Conservation (phyloP, 2,888 invertebrate genomes). For the Harpalus rubripes region DNA sequence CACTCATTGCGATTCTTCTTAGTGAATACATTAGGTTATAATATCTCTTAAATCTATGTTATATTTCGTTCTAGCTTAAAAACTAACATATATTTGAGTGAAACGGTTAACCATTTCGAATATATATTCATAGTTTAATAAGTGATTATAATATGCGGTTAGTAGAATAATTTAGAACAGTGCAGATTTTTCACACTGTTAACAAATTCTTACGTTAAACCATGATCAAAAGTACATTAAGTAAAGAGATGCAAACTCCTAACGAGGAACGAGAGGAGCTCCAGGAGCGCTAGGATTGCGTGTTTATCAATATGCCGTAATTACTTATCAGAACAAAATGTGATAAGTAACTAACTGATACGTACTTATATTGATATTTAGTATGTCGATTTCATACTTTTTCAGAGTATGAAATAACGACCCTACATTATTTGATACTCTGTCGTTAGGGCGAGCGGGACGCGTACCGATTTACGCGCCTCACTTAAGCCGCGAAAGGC, state of each 20-base stretch:
- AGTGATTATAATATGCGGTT: constrained; percentile 22
- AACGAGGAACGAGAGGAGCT: constrained; percentile 18
- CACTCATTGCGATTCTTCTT: constrained; percentile 46
- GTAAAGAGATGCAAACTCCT: constrained; percentile 38
- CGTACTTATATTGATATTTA: constrained; percentile 23
- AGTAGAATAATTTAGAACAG: constrained; percentile 21
- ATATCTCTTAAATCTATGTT: constrained; percentile 39
- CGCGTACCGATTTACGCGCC: constrained; percentile 34
- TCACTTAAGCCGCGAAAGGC: constrained; percentile 3
- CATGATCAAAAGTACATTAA: constrained; percentile 49
- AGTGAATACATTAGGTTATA: constrained; percentile 44
- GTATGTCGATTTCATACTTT: neutral
- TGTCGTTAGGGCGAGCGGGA: constrained; percentile 21
- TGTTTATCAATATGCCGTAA: constrained; percentile 20
- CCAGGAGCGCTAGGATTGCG: constrained; percentile 64
- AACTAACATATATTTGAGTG: constrained; percentile 51
- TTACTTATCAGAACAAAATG: constrained; percentile 12
- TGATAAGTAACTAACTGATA: constrained; percentile 28
- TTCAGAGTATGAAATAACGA: neutral
- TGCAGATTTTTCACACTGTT: constrained; percentile 14
- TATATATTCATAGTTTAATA: constrained; percentile 20
- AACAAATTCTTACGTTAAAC: constrained; percentile 34
- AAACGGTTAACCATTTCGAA: constrained; percentile 66
- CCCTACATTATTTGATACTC: neutral
- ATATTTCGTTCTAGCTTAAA: constrained; percentile 37